Base-by-base conservation (phyloP, 2,888 invertebrate genomes). In the Lasioglossum villosulum region DNA sequence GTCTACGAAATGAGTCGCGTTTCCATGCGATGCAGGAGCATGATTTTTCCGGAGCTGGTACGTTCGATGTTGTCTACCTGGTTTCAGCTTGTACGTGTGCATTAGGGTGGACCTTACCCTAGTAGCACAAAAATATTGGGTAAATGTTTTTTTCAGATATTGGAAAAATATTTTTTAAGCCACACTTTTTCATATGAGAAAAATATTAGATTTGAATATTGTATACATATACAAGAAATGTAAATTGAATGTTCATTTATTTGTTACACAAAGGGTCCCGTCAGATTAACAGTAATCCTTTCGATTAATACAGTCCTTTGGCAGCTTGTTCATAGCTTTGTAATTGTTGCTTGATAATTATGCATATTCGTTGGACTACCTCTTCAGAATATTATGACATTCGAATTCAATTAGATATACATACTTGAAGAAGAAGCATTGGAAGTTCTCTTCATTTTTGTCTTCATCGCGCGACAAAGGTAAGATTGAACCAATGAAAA, bases 1-100 rank as follows among this genome's bases (percentile, higher is more conserved):
- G 37, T 12, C 45, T 73, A 70, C 59, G 39, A 34, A 82, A 72
- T 48, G 42, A 79, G 68, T 75, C 45, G 59, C 48, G 74, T 59
- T 30, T 45, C 63, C 48, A 42, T 27, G 30, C 48, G 63, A 72
- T 30, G 59, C 74, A 42, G 45, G 19, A 75, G 56, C 63, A 80
- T 19, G 70, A 75, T 78, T 68, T 78, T 78, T 81, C 8, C 59
- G 16, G 42, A 6, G 48, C 19, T 19, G 8, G 48, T 52, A 27
- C 42, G 14, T 45, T 72, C 70, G 75, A 75, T 52, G 39, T 27
- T 8, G 37, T 23, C 78, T 75, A 66, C 37, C 19, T 48, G n/a
- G 19, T 48, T 75, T 74, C 56, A 34, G n/a, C 37, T 45, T 34
- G 16, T 59, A 30, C 23, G 19, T 8, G 27, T 34, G 23, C 72